Conservation (phyloP, 2,113 vertebrate species). For the Lepus timidus region DNA sequence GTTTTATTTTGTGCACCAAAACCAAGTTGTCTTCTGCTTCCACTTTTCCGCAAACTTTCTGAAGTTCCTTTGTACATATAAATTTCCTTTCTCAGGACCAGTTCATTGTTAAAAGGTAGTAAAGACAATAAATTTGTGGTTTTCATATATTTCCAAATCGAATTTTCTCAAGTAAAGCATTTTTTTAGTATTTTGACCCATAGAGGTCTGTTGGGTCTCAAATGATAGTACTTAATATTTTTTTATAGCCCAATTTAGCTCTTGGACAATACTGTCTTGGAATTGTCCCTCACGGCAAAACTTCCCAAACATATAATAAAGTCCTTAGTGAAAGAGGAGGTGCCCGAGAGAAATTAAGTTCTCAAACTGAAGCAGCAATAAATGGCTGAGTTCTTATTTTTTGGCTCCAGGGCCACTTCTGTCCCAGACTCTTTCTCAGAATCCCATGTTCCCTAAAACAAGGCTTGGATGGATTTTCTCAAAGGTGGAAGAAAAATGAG, state of each 20-base stretch:
- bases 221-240: constrained; percentile 60
- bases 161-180: constrained; percentile 50
- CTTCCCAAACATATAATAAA: constrained; percentile 11
- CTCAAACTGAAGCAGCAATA: constrained; percentile 7
- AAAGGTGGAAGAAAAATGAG: background rate
- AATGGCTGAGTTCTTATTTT: background rate
- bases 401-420: background rate
- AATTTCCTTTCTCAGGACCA: background rate
- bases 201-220: constrained; percentile 18
- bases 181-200: constrained; percentile 56
- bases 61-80: background rate
- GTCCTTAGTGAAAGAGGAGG: background rate
- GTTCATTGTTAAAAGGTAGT: background rate
- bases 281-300: background rate
- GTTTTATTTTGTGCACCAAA: too few species aligned
- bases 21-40: too few species aligned
- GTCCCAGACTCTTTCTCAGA: background rate
- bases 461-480: background rate
- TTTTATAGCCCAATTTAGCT: constrained; percentile 46
- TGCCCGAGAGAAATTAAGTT: background rate
- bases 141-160: constrained; percentile 14
- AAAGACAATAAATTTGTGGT: constrained; percentile 25
- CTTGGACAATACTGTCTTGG: constrained; percentile 16
- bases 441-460: background rate
- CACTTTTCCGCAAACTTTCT: too few species aligned